These are phyloP conservation scores for Mythimna vitellina DNA, from an alignment of 2,888 invertebrate species.

Conservation along the genomic window DNA sequence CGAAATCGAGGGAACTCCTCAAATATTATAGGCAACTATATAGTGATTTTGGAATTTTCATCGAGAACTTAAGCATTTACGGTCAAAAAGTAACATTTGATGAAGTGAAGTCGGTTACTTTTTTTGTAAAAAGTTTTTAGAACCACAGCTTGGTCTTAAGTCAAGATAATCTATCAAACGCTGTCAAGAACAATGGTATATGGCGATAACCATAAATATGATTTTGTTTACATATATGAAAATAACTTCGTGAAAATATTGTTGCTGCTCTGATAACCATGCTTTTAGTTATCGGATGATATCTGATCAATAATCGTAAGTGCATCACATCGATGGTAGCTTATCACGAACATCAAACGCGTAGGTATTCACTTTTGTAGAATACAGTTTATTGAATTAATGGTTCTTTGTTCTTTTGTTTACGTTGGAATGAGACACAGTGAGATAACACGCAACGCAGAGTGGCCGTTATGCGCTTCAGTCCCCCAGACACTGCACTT, in stretches of 20 bases:
- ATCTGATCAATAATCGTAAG: constrained; percentile 57
- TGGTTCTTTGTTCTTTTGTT: constrained; percentile 44
- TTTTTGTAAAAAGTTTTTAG: too few species aligned
- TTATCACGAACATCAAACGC: constrained; percentile 47
- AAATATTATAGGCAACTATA: too few species aligned
- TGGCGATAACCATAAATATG: constrained; percentile 38
- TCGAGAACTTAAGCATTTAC: too few species aligned
- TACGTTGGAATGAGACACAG: constrained; percentile 18
- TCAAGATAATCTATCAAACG: constrained; percentile 58
- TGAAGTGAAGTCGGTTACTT: too few species aligned
- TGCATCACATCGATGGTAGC: constrained; percentile 42
- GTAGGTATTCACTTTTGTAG: constrained; percentile 39
- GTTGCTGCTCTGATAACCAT: constrained; percentile 59
- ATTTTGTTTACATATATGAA: constrained; percentile 61
- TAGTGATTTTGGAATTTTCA: too few species aligned
- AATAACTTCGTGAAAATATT: constrained; percentile 45
- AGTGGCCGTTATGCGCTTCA: constrained; percentile 33
- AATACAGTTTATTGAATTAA: constrained; percentile 38
- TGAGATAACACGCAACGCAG: constrained; percentile 31
- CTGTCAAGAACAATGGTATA: constrained; percentile 34
- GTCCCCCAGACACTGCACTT: constrained; percentile 30
- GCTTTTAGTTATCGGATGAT: constrained; percentile 68
- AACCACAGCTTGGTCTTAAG: constrained; percentile 31
- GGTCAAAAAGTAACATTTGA: too few species aligned
- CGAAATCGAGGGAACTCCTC: too few species aligned